These are phyloP conservation scores for Pachyrhynchus sulphureomaculatus DNA, from an alignment of 1,140 invertebrate genomes.

Conservation along the genomic window DNA sequence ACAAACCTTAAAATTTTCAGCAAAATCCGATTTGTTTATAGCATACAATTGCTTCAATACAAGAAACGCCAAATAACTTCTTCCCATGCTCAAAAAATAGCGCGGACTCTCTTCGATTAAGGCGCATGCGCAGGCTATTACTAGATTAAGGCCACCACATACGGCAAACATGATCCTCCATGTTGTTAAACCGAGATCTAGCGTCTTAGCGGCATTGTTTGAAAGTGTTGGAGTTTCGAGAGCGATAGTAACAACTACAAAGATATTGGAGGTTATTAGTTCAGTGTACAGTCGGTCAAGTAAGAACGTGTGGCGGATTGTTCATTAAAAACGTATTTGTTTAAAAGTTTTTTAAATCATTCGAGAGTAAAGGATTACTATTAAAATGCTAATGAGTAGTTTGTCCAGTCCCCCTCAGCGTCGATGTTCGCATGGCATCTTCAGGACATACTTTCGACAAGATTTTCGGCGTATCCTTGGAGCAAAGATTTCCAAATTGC, in stretches of 20 bases:
- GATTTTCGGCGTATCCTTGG: no score
- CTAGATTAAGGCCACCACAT: constrained; percentile 34
- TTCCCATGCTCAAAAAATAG: constrained; percentile 34
- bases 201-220: neutral
- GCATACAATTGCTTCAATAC: constrained; percentile 42
- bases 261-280: no score
- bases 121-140: constrained; percentile 38
- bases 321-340: no score
- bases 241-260: constrained; percentile 9
- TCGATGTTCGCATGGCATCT: no score
- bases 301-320: no score
- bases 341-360: no score
- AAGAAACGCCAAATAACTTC: constrained; percentile 33
- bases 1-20: constrained; percentile 37
- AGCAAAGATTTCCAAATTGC: no score
- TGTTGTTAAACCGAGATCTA: constrained; percentile 12
- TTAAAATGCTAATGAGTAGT: no score
- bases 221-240: constrained; percentile 8
- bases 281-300: no score
- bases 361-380: no score
- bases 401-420: no score
- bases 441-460: no score
- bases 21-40: constrained; percentile 44
- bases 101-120: constrained; percentile 42
- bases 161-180: constrained; percentile 42